Conservation (phyloP, 2,888 invertebrate genomes). For the Baccha elongata region DNA sequence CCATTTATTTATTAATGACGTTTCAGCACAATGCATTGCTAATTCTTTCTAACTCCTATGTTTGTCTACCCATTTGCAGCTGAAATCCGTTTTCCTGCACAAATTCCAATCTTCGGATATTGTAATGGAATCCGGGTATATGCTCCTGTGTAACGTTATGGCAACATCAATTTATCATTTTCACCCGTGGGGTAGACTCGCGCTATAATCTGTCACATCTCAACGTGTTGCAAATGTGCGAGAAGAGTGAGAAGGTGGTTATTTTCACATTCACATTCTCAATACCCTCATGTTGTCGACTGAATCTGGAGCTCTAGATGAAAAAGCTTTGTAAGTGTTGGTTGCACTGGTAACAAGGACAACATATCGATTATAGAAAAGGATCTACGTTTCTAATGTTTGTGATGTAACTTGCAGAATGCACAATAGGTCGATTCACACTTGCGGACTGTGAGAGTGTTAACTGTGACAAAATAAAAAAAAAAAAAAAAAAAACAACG, state of each 20-base stretch:
- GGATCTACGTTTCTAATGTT: slow-evolving; percentile 28
- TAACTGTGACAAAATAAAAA: slow-evolving; percentile 2
- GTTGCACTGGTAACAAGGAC: slow-evolving; percentile 13
- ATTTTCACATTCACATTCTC: background rate
- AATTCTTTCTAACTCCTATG: background rate
- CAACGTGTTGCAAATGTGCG: slow-evolving; percentile 21
- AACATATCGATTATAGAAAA: slow-evolving; percentile 32
- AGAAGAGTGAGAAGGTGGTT: too few species aligned
- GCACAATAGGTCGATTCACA: slow-evolving; percentile 13
- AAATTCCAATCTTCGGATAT: slow-evolving; percentile 37
- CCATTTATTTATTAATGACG: too few species aligned
- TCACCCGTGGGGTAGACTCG: slow-evolving; percentile 24
- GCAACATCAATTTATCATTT: slow-evolving; percentile 47
- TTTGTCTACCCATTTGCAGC: slow-evolving; percentile 18
- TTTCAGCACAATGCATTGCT: slow-evolving; percentile 8
- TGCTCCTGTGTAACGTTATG: slow-evolving; percentile 20
- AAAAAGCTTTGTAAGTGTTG: too few species aligned
- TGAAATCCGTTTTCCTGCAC: slow-evolving; percentile 12
- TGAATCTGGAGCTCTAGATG: slow-evolving; percentile 7
- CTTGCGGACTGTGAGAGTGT: slow-evolving; percentile 8
- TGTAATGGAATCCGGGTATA: slow-evolving; percentile 40
- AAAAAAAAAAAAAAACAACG: slow-evolving; percentile 8
- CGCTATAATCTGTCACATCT: slow-evolving; percentile 45
- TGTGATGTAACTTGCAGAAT: slow-evolving; percentile 43
- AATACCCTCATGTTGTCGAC: slow-evolving; percentile 9